Percentiles rank a stretch among this genome's conserved stretches.
Evolutionary conservation across 2,888 invertebrate species (phyloP).

Genomic region (Aquatica leii): DNA sequence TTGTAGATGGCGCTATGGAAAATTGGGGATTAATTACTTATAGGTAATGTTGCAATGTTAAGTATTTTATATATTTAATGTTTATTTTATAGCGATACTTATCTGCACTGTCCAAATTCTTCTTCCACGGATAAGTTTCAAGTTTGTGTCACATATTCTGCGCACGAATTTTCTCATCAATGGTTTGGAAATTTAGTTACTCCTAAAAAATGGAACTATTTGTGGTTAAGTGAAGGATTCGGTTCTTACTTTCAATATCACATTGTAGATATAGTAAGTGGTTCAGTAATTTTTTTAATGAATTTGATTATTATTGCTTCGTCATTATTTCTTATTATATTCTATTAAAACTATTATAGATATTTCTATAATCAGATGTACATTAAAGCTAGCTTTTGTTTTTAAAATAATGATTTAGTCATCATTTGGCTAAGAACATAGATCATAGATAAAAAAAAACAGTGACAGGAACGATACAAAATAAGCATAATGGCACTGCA

Average conservation of each 20-base stretch:
- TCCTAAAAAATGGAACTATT: constrained; percentile 69
- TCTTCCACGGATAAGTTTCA: constrained; percentile 6
- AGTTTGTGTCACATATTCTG: constrained; percentile 58
- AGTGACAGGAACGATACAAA: too few relatives aligned
- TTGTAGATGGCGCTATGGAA: constrained; percentile 89
- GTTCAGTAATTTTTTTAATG: too few relatives aligned
- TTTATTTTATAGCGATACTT: constrained; percentile 14
- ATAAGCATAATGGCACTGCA: too few relatives aligned
- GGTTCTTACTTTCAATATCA: constrained; percentile 67
- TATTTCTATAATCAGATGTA: too few relatives aligned
- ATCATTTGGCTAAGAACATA: too few relatives aligned
- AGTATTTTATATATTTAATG: background rate
- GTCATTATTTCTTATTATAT: too few relatives aligned
- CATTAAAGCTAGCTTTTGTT: too few relatives aligned
- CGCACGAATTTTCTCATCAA: constrained; percentile 76
- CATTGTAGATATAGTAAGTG: constrained; percentile 53
- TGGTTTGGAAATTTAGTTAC: constrained; percentile 76
- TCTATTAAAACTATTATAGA: too few relatives aligned
- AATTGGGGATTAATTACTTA: constrained; percentile 92
- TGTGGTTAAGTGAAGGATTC: constrained; percentile 76
- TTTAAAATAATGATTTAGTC: too few relatives aligned
- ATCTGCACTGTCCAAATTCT: constrained; percentile 7
- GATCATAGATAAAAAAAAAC: too few relatives aligned
- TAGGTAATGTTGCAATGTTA: constrained; percentile 56
- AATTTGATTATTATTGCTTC: too few relatives aligned